Evolutionary conservation across 2,888 invertebrate genomes (phyloP), one percentile per base, ranked within the genome.

Genomic region (Oxytorus armatus): DNA sequence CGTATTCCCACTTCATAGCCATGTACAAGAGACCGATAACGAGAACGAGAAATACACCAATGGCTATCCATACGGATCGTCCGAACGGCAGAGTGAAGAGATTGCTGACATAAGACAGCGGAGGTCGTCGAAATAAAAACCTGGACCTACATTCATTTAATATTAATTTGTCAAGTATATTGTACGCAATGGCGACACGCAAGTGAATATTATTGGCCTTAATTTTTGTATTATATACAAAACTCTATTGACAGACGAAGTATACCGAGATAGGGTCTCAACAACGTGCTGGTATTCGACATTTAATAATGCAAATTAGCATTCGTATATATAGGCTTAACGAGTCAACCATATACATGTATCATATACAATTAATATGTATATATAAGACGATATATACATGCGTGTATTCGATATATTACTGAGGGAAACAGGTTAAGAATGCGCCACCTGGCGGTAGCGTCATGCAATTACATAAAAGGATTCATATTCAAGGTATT

Each of bases 61-160:
- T 93, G 29, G 94, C 93, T 61, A 94, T 91, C 96, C 96, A 96
- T n/a, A 96, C 95, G 0, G 92, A 91, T 33, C 89, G 92, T 75
- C 94, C 93, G 87, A 96, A 96, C 0, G 96, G 96, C 25, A 96
- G 90, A 1, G 94, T 90, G 87, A 95, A 96, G 53, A 96, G 94
- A 87, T 96, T 96, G 83, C 94, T 95, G 47, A 96, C 94, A 81
- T 95, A 95, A 0, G 96, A 95, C 3, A 96, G 88, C 86, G 96
- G 95, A 0, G 96, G 96, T 88, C 95, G 94, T 63, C 95, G 94
- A 88, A 96, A 96, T 18, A 96, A 93, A 88, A 96, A 95, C 85
- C 94, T 94, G 0, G 95, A 81, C 3, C 90, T 89, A 76, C 1
- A 73, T 69, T 53, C 42, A 42, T 82, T 47, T 51, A 39, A 55